These are phyloP conservation scores for Cantharis nigra DNA, from an alignment of 2,888 invertebrate genomes.

Conservation along the genomic window DNA sequence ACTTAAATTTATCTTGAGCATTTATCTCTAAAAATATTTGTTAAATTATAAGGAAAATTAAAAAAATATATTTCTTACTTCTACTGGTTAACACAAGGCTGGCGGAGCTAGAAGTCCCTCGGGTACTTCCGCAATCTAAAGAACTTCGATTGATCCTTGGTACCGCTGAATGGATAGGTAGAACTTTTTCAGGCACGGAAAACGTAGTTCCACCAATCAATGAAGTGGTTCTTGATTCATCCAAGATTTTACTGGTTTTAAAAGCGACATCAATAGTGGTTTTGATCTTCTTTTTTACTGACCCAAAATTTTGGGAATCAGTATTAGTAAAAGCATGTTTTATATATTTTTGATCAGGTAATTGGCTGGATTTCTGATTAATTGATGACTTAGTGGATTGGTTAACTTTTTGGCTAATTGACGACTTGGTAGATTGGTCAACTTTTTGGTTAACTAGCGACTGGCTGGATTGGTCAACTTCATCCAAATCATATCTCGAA, in stretches of 20 bases:
- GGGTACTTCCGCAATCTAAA: neutral
- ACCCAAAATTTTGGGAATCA: neutral
- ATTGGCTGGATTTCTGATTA: no score
- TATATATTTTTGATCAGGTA: neutral
- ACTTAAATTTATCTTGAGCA: neutral
- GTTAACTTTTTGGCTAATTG: no score
- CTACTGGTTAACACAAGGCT: fast-evolving
- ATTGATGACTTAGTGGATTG: no score
- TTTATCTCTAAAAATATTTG: neutral
- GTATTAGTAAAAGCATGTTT: neutral
- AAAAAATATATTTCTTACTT: neutral
- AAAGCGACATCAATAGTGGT: neutral
- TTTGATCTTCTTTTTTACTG: neutral
- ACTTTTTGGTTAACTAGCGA: no score
- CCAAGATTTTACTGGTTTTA: neutral
- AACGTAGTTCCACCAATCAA: neutral
- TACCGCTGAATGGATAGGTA: neutral
- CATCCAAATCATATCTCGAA: no score
- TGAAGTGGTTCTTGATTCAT: neutral
- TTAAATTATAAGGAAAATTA: neutral
- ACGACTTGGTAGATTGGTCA: no score
- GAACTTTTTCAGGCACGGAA: neutral
- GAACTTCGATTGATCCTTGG: neutral
- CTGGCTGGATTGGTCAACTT: no score
- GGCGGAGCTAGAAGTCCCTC: neutral